A percentile compares a stretch with the other conserved stretches of the same genome.
Evolutionary conservation across 2,113 vertebrate species (phyloP).

Genomic region (Petaurus breviceps): DNA sequence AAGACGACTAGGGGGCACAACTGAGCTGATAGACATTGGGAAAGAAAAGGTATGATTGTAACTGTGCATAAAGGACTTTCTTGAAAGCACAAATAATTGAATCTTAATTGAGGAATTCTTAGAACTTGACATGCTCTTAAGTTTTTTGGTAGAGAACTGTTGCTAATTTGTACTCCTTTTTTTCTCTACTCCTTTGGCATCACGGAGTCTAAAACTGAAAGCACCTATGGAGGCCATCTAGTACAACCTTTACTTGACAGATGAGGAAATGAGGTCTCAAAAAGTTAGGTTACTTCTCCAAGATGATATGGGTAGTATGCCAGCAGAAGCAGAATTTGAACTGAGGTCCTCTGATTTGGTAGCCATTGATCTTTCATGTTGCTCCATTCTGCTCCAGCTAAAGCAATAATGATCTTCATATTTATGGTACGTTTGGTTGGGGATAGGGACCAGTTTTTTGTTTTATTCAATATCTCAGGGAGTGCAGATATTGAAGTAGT

Average conservation of each 20-base stretch:
- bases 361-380: not conserved
- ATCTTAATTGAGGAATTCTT: too few species aligned
- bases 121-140: not conserved
- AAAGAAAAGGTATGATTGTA: slow-evolving; percentile 86
- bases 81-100: not conserved
- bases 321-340: not conserved
- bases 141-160: not conserved
- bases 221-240: not conserved
- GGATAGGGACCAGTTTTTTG: not conserved
- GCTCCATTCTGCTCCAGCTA: not conserved
- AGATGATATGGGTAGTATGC: not conserved
- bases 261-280: not conserved
- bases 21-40: slow-evolving; percentile 92
- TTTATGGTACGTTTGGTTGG: not conserved
- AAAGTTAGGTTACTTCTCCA: not conserved
- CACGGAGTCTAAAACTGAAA: too few species aligned
- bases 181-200: not conserved
- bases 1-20: slow-evolving; percentile 89
- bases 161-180: not conserved
- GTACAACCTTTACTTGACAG: not conserved
- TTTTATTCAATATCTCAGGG: not conserved
- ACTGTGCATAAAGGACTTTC: fast-evolving
- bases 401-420: not conserved
- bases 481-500: not conserved
- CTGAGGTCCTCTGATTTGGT: not conserved